phyloP scores from a whole-genome alignment of 1,140 invertebrate species.

The Psilanteris sp. region DNA sequence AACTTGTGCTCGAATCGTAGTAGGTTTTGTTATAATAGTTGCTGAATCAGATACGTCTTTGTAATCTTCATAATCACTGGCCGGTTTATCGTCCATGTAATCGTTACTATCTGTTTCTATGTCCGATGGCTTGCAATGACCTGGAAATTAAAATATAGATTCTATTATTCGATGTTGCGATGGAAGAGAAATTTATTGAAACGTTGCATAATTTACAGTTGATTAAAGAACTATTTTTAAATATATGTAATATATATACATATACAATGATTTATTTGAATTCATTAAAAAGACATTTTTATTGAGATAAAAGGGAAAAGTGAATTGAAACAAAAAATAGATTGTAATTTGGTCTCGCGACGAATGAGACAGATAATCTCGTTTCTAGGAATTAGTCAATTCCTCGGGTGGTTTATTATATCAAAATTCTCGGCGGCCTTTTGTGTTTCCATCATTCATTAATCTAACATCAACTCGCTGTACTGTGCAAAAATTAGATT shows the following conservation, averaged over 20 bases:
- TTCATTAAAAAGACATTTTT: background rate
- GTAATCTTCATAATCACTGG: background rate
- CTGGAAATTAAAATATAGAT: conserved; percentile 51
- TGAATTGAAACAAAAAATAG: conserved; percentile 14
- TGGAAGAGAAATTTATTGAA: no score
- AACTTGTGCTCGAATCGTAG: conserved; percentile 12
- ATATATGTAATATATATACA: no score
- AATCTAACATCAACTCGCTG: conserved; percentile 18
- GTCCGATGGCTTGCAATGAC: conserved; percentile 56
- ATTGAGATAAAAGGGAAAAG: conserved; percentile 2
- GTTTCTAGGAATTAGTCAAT: conserved; percentile 31
- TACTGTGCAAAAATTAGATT: conserved; percentile 66
- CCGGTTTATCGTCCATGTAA: background rate
- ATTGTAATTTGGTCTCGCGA: background rate
- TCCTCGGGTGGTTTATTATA: conserved; percentile 25
- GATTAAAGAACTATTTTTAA: background rate
- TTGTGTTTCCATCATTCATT: conserved; percentile 38
- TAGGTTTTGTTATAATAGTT: conserved; percentile 52
- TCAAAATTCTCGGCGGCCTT: conserved; percentile 19
- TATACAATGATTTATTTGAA: conserved; percentile 3
- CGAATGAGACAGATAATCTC: background rate
- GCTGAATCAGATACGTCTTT: background rate
- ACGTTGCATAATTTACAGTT: no score
- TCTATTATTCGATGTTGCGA: background rate
- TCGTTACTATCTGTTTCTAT: background rate